Evolutionary conservation across 2,797 vertebrate genomes (phyloP), one percentile per base, ranked within the genome.

Genomic region (Protonibea diacanthus): DNA sequence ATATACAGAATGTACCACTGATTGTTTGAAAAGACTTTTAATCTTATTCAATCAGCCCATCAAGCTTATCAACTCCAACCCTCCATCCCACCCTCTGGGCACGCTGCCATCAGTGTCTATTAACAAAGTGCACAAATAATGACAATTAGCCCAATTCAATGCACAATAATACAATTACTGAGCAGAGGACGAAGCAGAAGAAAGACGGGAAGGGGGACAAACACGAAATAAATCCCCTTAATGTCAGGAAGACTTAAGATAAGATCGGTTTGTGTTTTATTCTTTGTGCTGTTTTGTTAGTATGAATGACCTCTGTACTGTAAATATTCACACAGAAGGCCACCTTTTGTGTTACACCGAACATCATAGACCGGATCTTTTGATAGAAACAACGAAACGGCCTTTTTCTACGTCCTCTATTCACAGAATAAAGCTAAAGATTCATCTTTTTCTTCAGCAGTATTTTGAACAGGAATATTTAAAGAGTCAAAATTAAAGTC

Each of bases 121-220:
- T 59, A 33, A 71, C 11, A 23, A 60, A 13, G 57, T 44, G 17
- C 45, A 78, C 18, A 62, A 64, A 74, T 47, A 66, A 66, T 7
- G 25, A 69, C 48, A 51, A 47, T 76, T 27, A 33, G 56, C 40
- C 12, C 48, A 23, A 23, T 64, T 76, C 51, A 72, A 49, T 42
- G 51, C 57, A 86, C 72, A 71, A 77, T 65, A 64, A 80, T 27
- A 59, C 44, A 12, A 55, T 76, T 15, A 80, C 59, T 38, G 71
- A 51, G 8, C 9, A 57, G 33, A 59, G 71, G n/a, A 6, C 52
- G 11, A 21, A 21, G 18, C n/a, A 45, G 15, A 33, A 72, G 52
- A 80, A 71, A 59, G 59, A 70, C 38, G 42, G 73, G 62, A 76
- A 69, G 40, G 12, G 15, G 23, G 23, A 15, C 5, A 15, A 58